These are phyloP conservation scores for Archilochus colubris DNA, from an alignment of 2,113 vertebrate genomes.

Conservation along the genomic window DNA sequence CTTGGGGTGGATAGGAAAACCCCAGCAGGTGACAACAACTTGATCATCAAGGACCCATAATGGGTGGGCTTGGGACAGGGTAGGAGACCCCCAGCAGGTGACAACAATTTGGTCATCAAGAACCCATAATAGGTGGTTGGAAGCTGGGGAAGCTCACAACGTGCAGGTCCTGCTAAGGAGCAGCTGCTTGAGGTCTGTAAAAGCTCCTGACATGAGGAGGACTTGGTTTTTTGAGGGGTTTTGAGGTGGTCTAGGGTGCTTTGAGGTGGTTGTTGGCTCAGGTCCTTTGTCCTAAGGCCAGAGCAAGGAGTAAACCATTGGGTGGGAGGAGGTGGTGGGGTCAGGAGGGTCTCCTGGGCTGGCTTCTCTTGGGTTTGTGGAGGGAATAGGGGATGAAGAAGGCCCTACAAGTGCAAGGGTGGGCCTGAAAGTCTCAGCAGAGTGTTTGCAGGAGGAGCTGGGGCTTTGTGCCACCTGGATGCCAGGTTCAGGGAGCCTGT, in stretches of 20 bases:
- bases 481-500: neutral
- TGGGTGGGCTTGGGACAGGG: fast-evolving
- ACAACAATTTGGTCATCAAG: fast-evolving
- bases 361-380: neutral
- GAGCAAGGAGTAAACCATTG: neutral
- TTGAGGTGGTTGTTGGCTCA: neutral
- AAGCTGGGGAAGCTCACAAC: neutral
- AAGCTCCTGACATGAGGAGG: fast-evolving
- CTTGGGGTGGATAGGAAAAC: neutral
- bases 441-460: neutral
- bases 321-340: fast-evolving
- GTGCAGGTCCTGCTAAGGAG: neutral
- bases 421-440: neutral
- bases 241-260: neutral
- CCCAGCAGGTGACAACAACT: neutral
- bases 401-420: neutral
- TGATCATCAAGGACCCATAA: fast-evolving
- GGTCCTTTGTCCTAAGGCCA: neutral
- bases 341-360: neutral
- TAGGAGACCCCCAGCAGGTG: neutral
- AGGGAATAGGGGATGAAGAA: neutral
- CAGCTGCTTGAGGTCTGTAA: neutral
- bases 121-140: fast-evolving
- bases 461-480: neutral
- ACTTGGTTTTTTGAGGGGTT: neutral